Evolutionary conservation across 2,888 invertebrate genomes (phyloP).

Genomic region (Protula sp.): DNA sequence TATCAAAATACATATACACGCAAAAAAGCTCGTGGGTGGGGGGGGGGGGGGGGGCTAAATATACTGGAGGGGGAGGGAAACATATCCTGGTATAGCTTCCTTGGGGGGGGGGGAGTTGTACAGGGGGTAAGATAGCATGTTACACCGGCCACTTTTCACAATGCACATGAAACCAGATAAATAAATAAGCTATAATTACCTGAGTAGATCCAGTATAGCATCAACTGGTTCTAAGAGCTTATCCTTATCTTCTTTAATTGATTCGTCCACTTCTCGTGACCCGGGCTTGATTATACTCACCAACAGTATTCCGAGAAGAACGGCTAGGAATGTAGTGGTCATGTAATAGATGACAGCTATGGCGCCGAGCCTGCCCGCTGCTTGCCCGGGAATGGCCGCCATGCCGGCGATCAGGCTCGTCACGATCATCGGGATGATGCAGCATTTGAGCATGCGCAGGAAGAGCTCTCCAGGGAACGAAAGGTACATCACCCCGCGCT

Average conservation of each 20-base stretch:
- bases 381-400: conserved; percentile 76
- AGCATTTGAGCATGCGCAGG: conserved; percentile 15
- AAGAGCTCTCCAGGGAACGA: conserved; percentile 28
- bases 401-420: conserved; percentile 60
- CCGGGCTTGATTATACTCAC: conserved; percentile 20
- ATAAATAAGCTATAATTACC: conserved; percentile 3
- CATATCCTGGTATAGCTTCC: too few species aligned
- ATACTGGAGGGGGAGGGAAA: too few species aligned
- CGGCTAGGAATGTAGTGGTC: conserved; percentile 58
- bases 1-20: too few species aligned
- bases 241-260: conserved; percentile 2
- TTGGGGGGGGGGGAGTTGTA: too few species aligned
- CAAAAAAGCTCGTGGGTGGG: too few species aligned
- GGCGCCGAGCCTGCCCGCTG: conserved; percentile 58
- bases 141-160: neutral
- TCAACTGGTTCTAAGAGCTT: conserved; percentile 9
- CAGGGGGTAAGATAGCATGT: too few species aligned
- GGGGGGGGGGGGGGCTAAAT: too few species aligned
- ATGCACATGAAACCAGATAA: neutral
- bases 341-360: conserved; percentile 69
- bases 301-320: conserved; percentile 18
- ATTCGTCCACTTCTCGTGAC: neutral
- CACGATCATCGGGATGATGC: conserved; percentile 16
- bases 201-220: conserved; percentile 13
- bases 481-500: conserved; percentile 63